Base-by-base conservation (phyloP, 2,113 vertebrate species). In the Pagrus major region DNA sequence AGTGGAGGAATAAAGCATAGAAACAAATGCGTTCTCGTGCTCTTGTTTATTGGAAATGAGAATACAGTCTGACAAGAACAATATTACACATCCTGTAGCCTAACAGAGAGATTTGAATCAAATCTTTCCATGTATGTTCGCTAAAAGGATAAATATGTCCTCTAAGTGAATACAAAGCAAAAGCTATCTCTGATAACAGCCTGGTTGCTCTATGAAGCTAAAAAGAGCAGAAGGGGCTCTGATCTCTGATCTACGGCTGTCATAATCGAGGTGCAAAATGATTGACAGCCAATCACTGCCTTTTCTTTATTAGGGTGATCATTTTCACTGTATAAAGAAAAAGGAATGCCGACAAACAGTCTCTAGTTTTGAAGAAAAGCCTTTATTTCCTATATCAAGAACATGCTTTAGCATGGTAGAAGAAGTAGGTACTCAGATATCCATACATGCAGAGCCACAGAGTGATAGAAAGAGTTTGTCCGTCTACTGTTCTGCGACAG, bases 311-410 rank as follows among this genome's bases (percentile, higher is more conserved):
- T 35, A 27, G 4, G 31, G 6, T 64, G 39, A 44, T 70, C 9
- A 47, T 31, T n/a, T 12, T 58, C 3, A 61, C 37, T 76, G 25
- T 59, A 56, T 64, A 87, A 78, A 76, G 25, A 69, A 68, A 66
- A 90, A 86, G 63, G 69, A 94, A 90, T 76, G 76, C 76, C 37
- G 70, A 93, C 79, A 91, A 90, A 76, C 74, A 89, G 44, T 51
- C 64, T 86, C 71, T 86, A 81, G 86, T 93, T 94, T 94, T 87
- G 85, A 93, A 90, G 90, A 93, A 91, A 94, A 93, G 85, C 90
- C 77, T 95, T 95, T 95, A 94, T 94, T 95, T 92, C 89, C 92
- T 93, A 88, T 91, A 93, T 92, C 81, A 91, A 86, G 77, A 84
- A 89, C 91, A 93, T 83, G 79, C 80, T 86, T 85, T 73, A 80